phyloP scores from a whole-genome alignment of 2,113 vertebrate genomes.

The Crotalus viridis region DNA sequence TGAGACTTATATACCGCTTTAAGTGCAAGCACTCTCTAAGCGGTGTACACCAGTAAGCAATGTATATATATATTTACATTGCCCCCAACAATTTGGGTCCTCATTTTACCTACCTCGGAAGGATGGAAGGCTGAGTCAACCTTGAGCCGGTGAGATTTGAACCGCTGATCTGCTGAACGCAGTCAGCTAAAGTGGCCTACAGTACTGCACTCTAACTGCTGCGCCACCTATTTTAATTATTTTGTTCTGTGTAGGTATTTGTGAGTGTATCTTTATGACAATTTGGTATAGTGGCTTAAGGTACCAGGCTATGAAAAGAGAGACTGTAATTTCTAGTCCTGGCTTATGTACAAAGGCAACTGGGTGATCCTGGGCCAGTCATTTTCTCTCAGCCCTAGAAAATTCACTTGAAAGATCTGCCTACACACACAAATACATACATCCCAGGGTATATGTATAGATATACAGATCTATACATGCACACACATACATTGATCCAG shows the following conservation, averaged over 20 bases:
- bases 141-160: too few relatives aligned
- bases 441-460: background rate
- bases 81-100: too few relatives aligned
- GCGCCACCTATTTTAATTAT: background rate
- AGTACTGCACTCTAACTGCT: too few relatives aligned
- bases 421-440: background rate
- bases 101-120: too few relatives aligned
- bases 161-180: too few relatives aligned
- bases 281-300: background rate
- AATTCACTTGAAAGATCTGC: background rate
- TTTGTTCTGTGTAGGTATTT: conserved; percentile 1
- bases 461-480: background rate
- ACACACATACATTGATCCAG: background rate
- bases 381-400: background rate
- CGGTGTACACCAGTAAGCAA: too few relatives aligned
- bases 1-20: too few relatives aligned
- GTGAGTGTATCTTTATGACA: background rate
- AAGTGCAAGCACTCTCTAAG: too few relatives aligned
- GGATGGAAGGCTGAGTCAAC: too few relatives aligned
- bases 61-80: too few relatives aligned
- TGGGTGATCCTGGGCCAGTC: background rate
- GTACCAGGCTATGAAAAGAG: background rate
- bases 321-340: background rate
- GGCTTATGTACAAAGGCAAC: background rate
- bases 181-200: too few relatives aligned